These are phyloP conservation scores for Iphiclides podalirius DNA, from an alignment of 2,888 invertebrate species.

Conservation along the genomic window DNA sequence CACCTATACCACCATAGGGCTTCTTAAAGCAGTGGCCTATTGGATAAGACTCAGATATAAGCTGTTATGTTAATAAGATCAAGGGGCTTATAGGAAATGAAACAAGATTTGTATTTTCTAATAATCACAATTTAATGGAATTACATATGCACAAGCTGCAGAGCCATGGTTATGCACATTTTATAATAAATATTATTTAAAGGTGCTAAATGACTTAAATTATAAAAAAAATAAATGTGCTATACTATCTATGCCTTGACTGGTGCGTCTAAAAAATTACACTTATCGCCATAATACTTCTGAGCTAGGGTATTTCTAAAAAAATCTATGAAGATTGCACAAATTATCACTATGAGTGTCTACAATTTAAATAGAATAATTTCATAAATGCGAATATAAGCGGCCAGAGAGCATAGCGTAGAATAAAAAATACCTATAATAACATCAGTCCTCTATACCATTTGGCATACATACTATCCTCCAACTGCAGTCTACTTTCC, in stretches of 20 bases:
- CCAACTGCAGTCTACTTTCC: slow-evolving; percentile 18
- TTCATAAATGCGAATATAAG: slow-evolving; percentile 16
- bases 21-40: neutral
- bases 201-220: slow-evolving; percentile 69
- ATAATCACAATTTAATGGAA: slow-evolving; percentile 77
- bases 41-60: neutral
- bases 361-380: slow-evolving; percentile 19
- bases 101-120: slow-evolving; percentile 40
- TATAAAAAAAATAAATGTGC: slow-evolving; percentile 54
- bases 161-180: slow-evolving; percentile 64
- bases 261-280: slow-evolving; percentile 65
- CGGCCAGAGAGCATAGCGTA: slow-evolving; percentile 19
- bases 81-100: slow-evolving; percentile 2
- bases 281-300: slow-evolving; percentile 43
- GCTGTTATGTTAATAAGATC: neutral
- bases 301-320: slow-evolving; percentile 32
- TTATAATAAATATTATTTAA: slow-evolving; percentile 66
- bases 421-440: slow-evolving; percentile 18
- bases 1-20: too few species aligned
- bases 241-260: slow-evolving; percentile 66
- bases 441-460: slow-evolving; percentile 21
- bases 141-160: slow-evolving; percentile 75
- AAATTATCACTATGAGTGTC: slow-evolving; percentile 42
- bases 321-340: slow-evolving; percentile 19
- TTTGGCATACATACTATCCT: slow-evolving; percentile 24